Conservation (phyloP, 2,113 vertebrate genomes). For the Nanorana parkeri region DNA sequence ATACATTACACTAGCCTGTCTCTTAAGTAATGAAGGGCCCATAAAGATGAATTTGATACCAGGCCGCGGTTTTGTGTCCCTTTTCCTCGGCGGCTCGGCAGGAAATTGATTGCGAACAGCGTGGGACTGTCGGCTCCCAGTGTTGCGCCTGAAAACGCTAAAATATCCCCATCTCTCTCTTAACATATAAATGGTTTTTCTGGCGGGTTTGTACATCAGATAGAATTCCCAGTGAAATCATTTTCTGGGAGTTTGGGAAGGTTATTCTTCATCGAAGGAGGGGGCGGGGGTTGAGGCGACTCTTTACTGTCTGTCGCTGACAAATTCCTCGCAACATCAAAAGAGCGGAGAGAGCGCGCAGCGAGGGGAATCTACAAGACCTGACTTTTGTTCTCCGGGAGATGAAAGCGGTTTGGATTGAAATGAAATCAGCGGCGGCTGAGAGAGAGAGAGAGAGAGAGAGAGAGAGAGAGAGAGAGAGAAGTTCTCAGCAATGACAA, state of each 20-base stretch:
- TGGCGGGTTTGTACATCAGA: constrained; percentile 15
- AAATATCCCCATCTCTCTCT: constrained; percentile 51
- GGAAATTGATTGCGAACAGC: constrained; percentile 50
- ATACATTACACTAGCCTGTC: constrained; percentile 6
- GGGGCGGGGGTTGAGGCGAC: constrained; percentile 19
- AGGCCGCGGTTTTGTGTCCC: not conserved
- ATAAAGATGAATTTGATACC: constrained; percentile 24
- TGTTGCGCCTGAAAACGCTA: constrained; percentile 30
- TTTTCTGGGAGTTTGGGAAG: constrained; percentile 29
- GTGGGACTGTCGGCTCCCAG: constrained; percentile 31
- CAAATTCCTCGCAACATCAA: constrained; percentile 47
- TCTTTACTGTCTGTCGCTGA: constrained; percentile 28
- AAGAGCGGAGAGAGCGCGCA: not conserved
- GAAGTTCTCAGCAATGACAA: constrained; percentile 29
- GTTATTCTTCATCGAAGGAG: constrained; percentile 31
- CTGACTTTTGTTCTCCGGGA: constrained; percentile 46
- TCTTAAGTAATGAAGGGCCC: constrained; percentile 37
- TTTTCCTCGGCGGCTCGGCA: constrained; percentile 30
- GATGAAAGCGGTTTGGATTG: constrained; percentile 46
- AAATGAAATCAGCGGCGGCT: constrained; percentile 39
- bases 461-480: too few relatives aligned
- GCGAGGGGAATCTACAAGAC: constrained; percentile 41
- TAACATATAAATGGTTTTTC: constrained; percentile 56
- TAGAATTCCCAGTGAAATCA: constrained; percentile 44
- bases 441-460: too few relatives aligned